These are phyloP conservation scores for Rhabditoides inermis DNA, from an alignment of 2,888 invertebrate species.

Conservation along the genomic window DNA sequence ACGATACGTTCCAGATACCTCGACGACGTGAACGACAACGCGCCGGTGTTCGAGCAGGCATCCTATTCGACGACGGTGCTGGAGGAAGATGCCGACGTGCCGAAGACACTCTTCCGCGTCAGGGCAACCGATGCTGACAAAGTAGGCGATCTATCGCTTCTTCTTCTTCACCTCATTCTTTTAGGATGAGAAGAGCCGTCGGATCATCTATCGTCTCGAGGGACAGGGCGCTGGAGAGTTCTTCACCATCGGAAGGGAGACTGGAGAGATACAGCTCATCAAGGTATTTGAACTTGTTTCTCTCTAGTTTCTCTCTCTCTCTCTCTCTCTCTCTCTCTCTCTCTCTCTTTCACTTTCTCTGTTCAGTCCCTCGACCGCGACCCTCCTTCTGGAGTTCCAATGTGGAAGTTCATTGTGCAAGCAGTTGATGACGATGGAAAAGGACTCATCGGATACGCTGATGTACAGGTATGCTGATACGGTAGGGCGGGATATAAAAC, in stretches of 20 bases:
- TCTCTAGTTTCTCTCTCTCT: background rate
- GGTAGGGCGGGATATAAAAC: background rate
- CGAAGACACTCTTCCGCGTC: constrained; percentile 42
- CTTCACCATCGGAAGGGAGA: constrained; percentile 54
- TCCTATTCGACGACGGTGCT: constrained; percentile 38
- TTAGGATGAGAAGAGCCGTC: constrained; percentile 28
- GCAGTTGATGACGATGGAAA: constrained; percentile 51
- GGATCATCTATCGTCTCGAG: constrained; percentile 47
- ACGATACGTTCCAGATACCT: constrained; percentile 11
- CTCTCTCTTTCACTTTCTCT: background rate
- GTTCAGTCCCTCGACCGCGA: constrained; percentile 62
- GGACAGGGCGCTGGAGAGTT: constrained; percentile 55
- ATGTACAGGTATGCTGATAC: constrained; percentile 52
- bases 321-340: background rate
- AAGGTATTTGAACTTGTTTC: constrained; percentile 51
- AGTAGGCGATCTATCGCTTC: constrained; percentile 20
- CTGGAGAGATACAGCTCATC: constrained; percentile 54
- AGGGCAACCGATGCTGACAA: constrained; percentile 45
- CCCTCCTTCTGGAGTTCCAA: constrained; percentile 73
- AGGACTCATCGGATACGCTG: constrained; percentile 54
- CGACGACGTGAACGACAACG: constrained; percentile 55
- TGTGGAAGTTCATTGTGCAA: constrained; percentile 49
- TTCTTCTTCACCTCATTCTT: constrained; percentile 11
- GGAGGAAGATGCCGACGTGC: constrained; percentile 44
- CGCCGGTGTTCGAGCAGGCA: constrained; percentile 51